These are phyloP conservation scores for Chrysocyon brachyurus DNA, from an alignment of 2,797 vertebrate genomes.

Conservation along the genomic window DNA sequence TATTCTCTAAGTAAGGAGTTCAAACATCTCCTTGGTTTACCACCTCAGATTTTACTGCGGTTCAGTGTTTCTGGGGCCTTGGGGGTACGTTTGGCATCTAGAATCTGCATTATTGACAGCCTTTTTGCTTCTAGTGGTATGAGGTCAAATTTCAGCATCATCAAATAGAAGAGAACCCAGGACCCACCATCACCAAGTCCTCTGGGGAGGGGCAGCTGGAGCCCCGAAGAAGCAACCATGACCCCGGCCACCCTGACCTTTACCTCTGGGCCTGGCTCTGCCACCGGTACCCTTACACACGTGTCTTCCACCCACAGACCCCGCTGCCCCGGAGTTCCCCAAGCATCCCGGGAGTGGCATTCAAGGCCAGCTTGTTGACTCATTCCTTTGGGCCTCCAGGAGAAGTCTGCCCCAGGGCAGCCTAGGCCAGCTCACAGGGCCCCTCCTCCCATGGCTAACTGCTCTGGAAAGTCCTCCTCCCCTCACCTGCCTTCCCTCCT, in stretches of 20 bases:
- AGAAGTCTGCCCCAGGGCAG: background rate
- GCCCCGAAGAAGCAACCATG: background rate
- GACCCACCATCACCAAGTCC: background rate
- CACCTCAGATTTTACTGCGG: background rate
- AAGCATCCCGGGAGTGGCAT: background rate
- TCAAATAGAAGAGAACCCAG: background rate
- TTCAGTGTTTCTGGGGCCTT: background rate
- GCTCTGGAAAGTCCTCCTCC: background rate
- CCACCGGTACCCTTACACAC: background rate
- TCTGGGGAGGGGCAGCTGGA: background rate
- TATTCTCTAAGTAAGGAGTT: background rate
- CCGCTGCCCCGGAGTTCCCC: background rate
- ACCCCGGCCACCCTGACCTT: background rate
- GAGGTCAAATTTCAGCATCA: constrained; percentile 29
- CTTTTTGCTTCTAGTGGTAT: constrained; percentile 14
- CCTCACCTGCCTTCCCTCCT: constrained; percentile 40
- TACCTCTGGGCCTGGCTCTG: background rate
- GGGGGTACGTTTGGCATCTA: background rate
- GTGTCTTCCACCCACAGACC: background rate
- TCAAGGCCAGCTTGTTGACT: background rate
- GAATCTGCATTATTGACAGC: background rate
- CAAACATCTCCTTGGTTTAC: background rate
- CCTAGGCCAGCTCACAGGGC: background rate
- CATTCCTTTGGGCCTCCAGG: background rate
- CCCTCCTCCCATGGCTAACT: background rate